Percentiles rank a stretch among this genome's conserved stretches.
Conservation (phyloP, 2,888 invertebrate species). For the Eremobia ochroleuca region DNA sequence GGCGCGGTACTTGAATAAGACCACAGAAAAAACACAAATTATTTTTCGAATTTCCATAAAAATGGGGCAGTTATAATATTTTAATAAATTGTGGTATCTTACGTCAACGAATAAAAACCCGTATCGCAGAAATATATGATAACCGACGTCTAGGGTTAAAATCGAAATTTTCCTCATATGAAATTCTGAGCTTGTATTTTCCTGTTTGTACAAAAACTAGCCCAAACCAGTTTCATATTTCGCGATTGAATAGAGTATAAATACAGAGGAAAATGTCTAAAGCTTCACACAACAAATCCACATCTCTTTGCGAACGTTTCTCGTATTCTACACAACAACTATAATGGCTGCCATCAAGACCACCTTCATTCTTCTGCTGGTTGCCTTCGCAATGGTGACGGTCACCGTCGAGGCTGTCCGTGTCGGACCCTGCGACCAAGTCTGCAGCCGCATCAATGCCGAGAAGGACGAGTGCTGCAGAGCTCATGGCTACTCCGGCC, state of each 20-base stretch:
- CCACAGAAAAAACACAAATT: too few relatives aligned
- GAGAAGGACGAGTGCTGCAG: constrained; percentile 46
- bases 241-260: not conserved
- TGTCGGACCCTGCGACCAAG: constrained; percentile 40
- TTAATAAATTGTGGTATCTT: too few relatives aligned
- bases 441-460: constrained; percentile 12
- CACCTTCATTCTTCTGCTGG: constrained; percentile 31
- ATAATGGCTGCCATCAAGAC: constrained; percentile 44
- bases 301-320: not conserved
- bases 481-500: constrained; percentile 20
- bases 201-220: not conserved
- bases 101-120: too few relatives aligned
- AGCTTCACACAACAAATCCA: constrained; percentile 3
- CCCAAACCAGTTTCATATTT: too few relatives aligned
- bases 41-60: too few relatives aligned
- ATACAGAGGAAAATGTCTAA: not conserved
- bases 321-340: not conserved
- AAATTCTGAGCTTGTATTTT: not conserved
- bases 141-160: not conserved
- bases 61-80: too few relatives aligned
- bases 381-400: constrained; percentile 47
- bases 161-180: not conserved
- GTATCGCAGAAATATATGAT: not conserved
- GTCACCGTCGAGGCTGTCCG: constrained; percentile 32
- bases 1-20: too few relatives aligned